Evolutionary conservation across 2,888 invertebrate genomes (phyloP).

Genomic region (Camponotus fellah): DNA sequence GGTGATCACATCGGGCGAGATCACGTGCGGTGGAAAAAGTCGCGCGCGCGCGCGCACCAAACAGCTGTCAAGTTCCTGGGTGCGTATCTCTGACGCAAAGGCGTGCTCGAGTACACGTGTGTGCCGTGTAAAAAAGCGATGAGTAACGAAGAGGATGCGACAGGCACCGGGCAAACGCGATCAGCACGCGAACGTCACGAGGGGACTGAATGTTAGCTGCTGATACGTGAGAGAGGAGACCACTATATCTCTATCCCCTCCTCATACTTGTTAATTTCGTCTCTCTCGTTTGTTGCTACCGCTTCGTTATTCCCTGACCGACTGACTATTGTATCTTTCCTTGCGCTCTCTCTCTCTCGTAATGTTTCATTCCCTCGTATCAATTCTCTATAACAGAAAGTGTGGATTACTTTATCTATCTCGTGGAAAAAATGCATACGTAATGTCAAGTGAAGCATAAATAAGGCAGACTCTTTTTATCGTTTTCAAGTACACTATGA

Average conservation of each 20-base stretch:
- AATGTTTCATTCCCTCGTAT: not conserved
- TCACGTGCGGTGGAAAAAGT: not conserved
- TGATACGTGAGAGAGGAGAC: constrained; percentile 36
- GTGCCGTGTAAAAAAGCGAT: constrained; percentile 4
- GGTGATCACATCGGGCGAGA: constrained; percentile 23
- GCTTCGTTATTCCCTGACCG: not conserved
- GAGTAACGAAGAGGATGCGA: not conserved
- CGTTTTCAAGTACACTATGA: too few relatives aligned
- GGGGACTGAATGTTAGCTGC: constrained; percentile 55
- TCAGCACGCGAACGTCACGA: constrained; percentile 55
- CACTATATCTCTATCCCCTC: constrained; percentile 34
- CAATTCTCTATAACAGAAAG: too few relatives aligned
- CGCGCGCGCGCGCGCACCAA: not conserved
- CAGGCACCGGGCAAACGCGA: not conserved
- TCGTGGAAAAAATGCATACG: not conserved
- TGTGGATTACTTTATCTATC: not conserved
- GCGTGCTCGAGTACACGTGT: not conserved
- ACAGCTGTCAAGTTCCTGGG: not conserved
- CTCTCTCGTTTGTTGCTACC: constrained; percentile 23
- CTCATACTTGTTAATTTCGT: constrained; percentile 25
- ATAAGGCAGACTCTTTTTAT: too few relatives aligned
- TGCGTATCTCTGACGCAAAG: not conserved
- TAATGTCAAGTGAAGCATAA: too few relatives aligned
- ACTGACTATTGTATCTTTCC: not conserved
- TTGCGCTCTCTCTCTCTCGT: not conserved